Conservation (phyloP, 2,113 vertebrate genomes). For the Albula goreensis region DNA sequence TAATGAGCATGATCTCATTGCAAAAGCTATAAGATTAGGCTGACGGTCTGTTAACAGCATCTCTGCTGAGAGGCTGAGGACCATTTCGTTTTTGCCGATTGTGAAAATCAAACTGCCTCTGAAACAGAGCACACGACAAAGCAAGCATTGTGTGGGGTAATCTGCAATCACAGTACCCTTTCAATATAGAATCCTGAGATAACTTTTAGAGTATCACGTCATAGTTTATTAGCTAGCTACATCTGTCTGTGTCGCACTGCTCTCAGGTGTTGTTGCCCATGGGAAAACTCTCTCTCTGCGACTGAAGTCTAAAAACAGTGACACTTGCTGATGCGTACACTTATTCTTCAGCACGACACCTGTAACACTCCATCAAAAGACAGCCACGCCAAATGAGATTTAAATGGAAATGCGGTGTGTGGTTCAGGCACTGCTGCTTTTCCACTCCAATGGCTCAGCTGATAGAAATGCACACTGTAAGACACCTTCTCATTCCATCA, state of each 20-base stretch:
- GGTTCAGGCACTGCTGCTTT: too few relatives aligned
- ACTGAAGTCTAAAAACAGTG: background rate
- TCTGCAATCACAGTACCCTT: background rate
- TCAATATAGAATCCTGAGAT: background rate
- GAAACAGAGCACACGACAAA: too few relatives aligned
- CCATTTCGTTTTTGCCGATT: too few relatives aligned
- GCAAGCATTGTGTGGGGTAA: too few relatives aligned
- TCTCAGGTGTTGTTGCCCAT: background rate
- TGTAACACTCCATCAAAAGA: background rate
- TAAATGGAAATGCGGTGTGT: background rate
- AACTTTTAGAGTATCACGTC: background rate
- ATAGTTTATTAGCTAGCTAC: background rate
- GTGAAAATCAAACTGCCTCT: too few relatives aligned
- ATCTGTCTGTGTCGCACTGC: background rate
- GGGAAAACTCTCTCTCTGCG: background rate
- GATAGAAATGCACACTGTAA: too few relatives aligned
- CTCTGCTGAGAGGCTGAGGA: too few relatives aligned
- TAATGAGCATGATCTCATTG: too few relatives aligned
- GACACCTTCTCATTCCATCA: too few relatives aligned
- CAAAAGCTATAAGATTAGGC: too few relatives aligned
- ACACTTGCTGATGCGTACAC: background rate
- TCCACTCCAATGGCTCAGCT: too few relatives aligned
- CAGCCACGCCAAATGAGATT: background rate
- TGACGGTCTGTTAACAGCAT: too few relatives aligned
- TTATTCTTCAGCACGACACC: background rate